Base-by-base conservation (phyloP, 2,888 invertebrate species). In the Pammene aurita region DNA sequence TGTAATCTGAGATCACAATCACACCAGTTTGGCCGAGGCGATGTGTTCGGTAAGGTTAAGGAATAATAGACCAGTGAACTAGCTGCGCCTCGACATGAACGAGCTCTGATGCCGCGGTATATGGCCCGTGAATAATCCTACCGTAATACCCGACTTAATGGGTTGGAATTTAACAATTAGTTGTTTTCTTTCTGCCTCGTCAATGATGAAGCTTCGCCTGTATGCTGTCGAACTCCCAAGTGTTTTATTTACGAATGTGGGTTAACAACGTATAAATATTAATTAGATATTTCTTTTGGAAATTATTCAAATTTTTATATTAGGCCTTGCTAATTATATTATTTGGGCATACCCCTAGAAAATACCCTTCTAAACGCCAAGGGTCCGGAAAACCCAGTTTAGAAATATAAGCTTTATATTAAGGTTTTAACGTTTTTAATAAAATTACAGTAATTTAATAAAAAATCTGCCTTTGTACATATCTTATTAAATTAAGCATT, bases 141-240 rank as follows among this genome's bases (percentile, higher is more conserved):
- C 86, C 87, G 84, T 90, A 91, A 90, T 91, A 91, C 89, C 87
- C 85, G 81, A 87, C 80, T 87, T 89, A 91, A 92, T 92, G 90
- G 89, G 79, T 87, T 84, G 91, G 91, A 92, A 90, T 90, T 90
- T 88, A 91, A 90, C 89, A 91, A 92, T 90, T 90, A 90, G 88
- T 89, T 90, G 87, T 88, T 90, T 91, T 90, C 86, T 89, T 89
- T 91, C 85, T 87, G 87, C 88, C 82, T 87, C 87, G 87, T 84
- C 88, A 86, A 85, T 87, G 86, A 86, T 84, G 81, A 78, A 88
- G 82, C 78, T 76, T 75, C 76, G 76, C 74, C 71, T 77, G 75
- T 78, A 79, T 80, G 75, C 80, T 74, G 74, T 74, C 75, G 75
- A 78, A 76, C 75, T 73, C 75, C 67, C 26, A 26, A 73, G 71